Base-by-base conservation (phyloP, 2,797 vertebrate genomes). In the Psittacula derbiana region DNA sequence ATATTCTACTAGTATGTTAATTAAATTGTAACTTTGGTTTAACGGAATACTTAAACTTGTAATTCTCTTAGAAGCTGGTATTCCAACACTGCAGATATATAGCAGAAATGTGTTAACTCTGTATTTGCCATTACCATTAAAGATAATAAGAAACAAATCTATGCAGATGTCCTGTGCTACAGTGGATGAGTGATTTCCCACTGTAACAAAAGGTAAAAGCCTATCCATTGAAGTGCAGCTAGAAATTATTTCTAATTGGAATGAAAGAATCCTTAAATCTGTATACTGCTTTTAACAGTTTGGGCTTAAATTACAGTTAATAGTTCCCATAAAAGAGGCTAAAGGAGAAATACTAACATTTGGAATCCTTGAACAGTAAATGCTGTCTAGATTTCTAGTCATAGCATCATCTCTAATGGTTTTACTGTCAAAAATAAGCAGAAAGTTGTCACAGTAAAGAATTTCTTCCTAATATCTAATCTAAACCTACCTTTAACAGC, bases 201-300 rank as follows among this genome's bases (percentile, higher is more conserved):
- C 73, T 88, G 80, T 92, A 95, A 97, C 97, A 97, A 97, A 96
- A 97, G 92, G 96, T 97, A 97, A 97, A 97, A 97, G 96, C 92
- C 88, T 88, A 50, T 84, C 96, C 65, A 91, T 74, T 97, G 86
- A 96, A 97, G 86, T 87, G 92, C 89, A 95, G 91, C 93, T 94
- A 91, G 97, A 96, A 97, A 96, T 80, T 76, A 95, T 90, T 97
- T 91, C 90, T 97, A 96, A 97, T 96, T 96, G 95, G 38, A 74
- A 82, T 90, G 94, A 96, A 96, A 95, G 93, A 97, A 97, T 86
- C 92, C 90, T 95, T 96, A 95, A 94, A 96, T 92, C 96, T 91
- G 46, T 91, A 73, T 28, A 53, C 86, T 44, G 86, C 96, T 97
- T 97, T 97, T 97, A 97, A 96, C 96, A 97, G 88, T 91, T 92